phyloP scores from a whole-genome alignment of 1,140 invertebrate genomes.

The Lordiphosa mommai region DNA sequence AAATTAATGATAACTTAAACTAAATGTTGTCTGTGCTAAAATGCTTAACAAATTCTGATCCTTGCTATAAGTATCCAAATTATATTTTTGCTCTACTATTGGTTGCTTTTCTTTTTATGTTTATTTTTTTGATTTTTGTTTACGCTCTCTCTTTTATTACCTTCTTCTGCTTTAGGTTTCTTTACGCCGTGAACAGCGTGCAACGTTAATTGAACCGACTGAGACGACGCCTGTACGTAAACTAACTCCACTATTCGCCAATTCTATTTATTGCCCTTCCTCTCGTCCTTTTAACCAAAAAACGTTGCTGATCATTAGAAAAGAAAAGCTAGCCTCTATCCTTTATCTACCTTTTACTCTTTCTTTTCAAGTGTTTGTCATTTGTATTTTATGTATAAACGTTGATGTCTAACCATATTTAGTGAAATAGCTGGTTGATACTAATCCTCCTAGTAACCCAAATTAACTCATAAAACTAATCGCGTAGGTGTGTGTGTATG shows the following conservation, averaged over 20 bases:
- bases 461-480: constrained; percentile 24
- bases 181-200: constrained; percentile 78
- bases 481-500: constrained; percentile 25
- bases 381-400: constrained; percentile 42
- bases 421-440: constrained; percentile 25
- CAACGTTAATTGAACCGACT: constrained; percentile 78
- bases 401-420: constrained; percentile 53
- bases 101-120: constrained; percentile 26
- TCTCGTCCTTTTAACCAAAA: constrained; percentile 22
- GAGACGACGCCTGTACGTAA: constrained; percentile 80
- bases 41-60: constrained; percentile 16
- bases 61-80: neutral
- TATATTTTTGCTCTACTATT: constrained; percentile 9
- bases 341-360: constrained; percentile 19
- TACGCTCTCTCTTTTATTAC: constrained; percentile 76
- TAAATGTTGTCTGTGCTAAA: constrained; percentile 33
- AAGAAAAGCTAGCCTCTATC: constrained; percentile 26
- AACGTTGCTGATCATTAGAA: constrained; percentile 23
- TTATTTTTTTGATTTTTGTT: constrained; percentile 68
- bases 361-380: constrained; percentile 16
- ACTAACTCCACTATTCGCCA: constrained; percentile 69
- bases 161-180: constrained; percentile 78
- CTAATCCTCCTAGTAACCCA: constrained; percentile 33
- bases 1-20: constrained; percentile 16
- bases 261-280: constrained; percentile 10